phyloP scores from a whole-genome alignment of 2,797 vertebrate species.

The Rhodeus uyekii region DNA sequence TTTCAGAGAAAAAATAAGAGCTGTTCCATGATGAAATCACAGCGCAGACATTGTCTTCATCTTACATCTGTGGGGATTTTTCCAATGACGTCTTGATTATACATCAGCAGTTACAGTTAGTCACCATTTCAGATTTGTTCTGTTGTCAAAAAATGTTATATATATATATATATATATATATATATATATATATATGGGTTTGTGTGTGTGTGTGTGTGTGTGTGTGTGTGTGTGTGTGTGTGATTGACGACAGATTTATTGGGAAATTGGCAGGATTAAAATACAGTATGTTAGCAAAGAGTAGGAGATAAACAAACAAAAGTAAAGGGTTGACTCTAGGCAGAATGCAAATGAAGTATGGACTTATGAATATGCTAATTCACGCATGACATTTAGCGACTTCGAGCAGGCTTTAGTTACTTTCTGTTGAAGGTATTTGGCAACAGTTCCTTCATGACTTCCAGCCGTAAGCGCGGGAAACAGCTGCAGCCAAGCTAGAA shows the following conservation, averaged over 20 bases:
- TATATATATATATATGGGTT: too few relatives aligned
- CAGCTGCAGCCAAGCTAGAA: slow-evolving; percentile 5
- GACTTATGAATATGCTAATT: neutral
- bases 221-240: too few relatives aligned
- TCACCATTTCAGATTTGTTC: neutral
- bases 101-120: too few relatives aligned
- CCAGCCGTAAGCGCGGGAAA: neutral
- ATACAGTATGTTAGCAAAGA: neutral
- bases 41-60: too few relatives aligned
- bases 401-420: neutral
- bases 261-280: neutral
- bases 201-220: too few relatives aligned
- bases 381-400: neutral
- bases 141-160: neutral
- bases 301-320: neutral
- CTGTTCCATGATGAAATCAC: too few relatives aligned
- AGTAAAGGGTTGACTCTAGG: neutral
- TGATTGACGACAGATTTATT: neutral
- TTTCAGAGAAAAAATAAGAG: too few relatives aligned
- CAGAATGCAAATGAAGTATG: neutral
- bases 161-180: too few relatives aligned
- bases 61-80: too few relatives aligned
- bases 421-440: neutral
- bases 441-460: neutral
- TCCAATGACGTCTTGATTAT: too few relatives aligned